phyloP scores from a whole-genome alignment of 2,113 vertebrate species.

The Zeus faber region DNA sequence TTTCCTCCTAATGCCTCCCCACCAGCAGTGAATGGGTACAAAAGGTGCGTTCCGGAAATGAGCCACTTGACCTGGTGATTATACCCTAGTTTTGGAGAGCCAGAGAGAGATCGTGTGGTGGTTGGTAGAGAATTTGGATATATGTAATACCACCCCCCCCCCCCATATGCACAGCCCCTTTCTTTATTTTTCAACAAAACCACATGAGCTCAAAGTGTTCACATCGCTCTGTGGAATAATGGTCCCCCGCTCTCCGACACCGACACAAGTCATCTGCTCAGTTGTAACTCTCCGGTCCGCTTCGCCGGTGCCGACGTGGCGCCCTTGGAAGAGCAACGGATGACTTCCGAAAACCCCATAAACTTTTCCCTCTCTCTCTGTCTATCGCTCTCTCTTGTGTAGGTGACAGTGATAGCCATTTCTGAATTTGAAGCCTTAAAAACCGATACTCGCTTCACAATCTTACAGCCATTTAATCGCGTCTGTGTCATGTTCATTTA shows the following conservation, averaged over 20 bases:
- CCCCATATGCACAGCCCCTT: too few relatives aligned
- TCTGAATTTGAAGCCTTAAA: too few relatives aligned
- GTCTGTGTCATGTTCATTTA: too few relatives aligned
- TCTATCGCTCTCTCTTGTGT: background rate
- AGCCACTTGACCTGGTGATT: slow-evolving; percentile 62
- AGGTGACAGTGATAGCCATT: slow-evolving; percentile 24
- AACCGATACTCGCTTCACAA: too few relatives aligned
- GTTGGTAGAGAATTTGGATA: slow-evolving; percentile 32
- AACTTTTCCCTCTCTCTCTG: slow-evolving; percentile 7
- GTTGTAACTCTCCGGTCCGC: slow-evolving; percentile 20
- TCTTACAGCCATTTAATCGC: too few relatives aligned
- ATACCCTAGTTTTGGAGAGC: slow-evolving; percentile 11
- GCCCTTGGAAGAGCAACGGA: slow-evolving; percentile 23
- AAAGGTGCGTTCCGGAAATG: slow-evolving; percentile 61
- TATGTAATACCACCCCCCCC: slow-evolving; percentile 15
- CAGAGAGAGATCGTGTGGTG: slow-evolving; percentile 44
- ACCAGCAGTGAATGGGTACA: slow-evolving; percentile 43
- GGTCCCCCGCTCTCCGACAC: slow-evolving; percentile 23
- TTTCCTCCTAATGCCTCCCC: slow-evolving; percentile 39
- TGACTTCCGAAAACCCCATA: background rate
- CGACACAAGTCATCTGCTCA: slow-evolving; percentile 27
- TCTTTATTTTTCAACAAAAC: too few relatives aligned
- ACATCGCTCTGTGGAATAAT: too few relatives aligned
- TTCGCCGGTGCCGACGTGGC: slow-evolving; percentile 13
- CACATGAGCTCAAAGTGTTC: too few relatives aligned